These are phyloP conservation scores for Oscheius sp. DNA, from an alignment of 2,888 invertebrate species.

Conservation along the genomic window DNA sequence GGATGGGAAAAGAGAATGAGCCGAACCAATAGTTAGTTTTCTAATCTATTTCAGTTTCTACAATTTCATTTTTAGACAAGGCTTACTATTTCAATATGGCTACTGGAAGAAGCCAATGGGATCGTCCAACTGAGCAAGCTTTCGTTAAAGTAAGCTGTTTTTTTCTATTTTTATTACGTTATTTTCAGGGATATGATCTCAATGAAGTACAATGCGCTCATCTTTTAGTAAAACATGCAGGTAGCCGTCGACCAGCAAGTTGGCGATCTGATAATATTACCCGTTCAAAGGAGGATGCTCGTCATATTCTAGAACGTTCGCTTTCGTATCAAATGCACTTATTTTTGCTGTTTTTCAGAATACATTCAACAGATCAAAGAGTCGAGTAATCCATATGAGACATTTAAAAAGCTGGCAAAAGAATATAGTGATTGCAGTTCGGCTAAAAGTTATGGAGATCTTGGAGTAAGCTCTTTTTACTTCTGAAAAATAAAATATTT, in stretches of 20 bases:
- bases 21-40: constrained; percentile 74
- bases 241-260: constrained; percentile 91
- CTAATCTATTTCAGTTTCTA: no score
- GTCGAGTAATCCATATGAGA: constrained; percentile 77
- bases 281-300: constrained; percentile 89
- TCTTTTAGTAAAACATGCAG: constrained; percentile 90
- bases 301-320: constrained; percentile 84
- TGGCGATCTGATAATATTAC: constrained; percentile 95
- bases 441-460: constrained; percentile 92
- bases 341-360: constrained; percentile 75
- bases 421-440: constrained; percentile 98
- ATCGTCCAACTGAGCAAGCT: constrained; percentile 88
- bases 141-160: constrained; percentile 39
- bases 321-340: neutral
- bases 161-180: no score
- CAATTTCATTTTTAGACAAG: constrained; percentile 83
- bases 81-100: constrained; percentile 92
- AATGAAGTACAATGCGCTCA: constrained; percentile 90
- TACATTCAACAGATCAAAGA: constrained; percentile 86
- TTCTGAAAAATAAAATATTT: neutral
- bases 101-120: constrained; percentile 98
- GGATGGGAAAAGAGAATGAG: constrained; percentile 93
- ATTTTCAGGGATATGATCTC: constrained; percentile 49
- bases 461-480: constrained; percentile 79
- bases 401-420: constrained; percentile 87